Base-by-base conservation (phyloP, 2,113 vertebrate species). In the Scophthalmus maximus region DNA sequence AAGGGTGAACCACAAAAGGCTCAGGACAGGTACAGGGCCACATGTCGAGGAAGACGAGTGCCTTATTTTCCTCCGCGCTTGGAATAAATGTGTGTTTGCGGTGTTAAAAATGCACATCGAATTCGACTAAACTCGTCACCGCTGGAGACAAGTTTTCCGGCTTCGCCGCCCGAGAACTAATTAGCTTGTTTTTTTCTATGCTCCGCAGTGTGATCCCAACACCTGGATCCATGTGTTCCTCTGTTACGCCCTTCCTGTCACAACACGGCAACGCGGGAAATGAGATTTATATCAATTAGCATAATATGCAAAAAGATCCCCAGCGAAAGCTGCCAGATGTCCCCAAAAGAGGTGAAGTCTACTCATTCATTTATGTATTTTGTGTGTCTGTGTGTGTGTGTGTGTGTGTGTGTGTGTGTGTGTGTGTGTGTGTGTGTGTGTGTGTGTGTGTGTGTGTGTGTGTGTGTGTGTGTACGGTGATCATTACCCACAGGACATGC, bases 11-110 rank as follows among this genome's bases (percentile, higher is more conserved):
- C 65, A 68, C 73, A 62, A 56, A 78, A 81, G 60, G 50, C 60
- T 79, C 59, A 72, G 36, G 68, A 76, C 52, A 78, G 75, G 72
- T 75, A 79, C 66, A 61, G 71, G 68, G 59, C 47, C 12, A 67
- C 52, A 78, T 76, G 44, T 77, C 44, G 14, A 69, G 68, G 32
- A 52, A 76, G 67, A 81, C 34, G 26, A 57, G 68, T 80, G 64
- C 46, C 42, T 46, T 46, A 46, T 9, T 34, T 9, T 34, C 32
- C 32, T 5, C 5, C 32, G 9, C n/a, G n/a, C n/a, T n/a, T n/a
- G n/a, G 9, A 34, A 34, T 5, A 34, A 34, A 34, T 34, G 9
- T 34, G 32, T 9, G 32, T 34, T 46, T 67, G 8, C 46, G 26
- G 26, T 50, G 56, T 71, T 51, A 59, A 76, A 59, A 79, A 81